Evolutionary conservation across 2,113 vertebrate species (phyloP).

Genomic region (Lagopus muta): DNA sequence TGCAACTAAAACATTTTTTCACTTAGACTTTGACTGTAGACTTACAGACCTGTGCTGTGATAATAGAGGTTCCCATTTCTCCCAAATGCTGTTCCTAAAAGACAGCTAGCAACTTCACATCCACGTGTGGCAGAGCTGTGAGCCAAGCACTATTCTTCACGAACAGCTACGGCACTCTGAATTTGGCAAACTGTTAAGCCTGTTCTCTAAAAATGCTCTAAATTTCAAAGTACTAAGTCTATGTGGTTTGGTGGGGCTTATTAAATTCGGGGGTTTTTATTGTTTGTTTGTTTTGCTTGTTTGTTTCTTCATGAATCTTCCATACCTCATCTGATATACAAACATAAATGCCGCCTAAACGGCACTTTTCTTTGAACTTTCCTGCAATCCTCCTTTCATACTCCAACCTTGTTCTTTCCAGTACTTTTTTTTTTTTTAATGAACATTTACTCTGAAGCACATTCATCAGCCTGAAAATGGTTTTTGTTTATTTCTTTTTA

Average conservation of each 20-base stretch:
- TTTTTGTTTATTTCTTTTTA: background rate
- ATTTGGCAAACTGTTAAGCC: background rate
- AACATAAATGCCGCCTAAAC: background rate
- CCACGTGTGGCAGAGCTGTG: background rate
- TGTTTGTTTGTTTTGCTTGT: fast-evolving
- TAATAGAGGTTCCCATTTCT: background rate
- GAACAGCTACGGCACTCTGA: background rate
- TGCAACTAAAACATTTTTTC: background rate
- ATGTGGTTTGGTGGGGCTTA: background rate
- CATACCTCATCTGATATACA: background rate
- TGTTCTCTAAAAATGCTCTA: background rate
- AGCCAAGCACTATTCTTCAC: fast-evolving
- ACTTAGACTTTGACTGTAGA: background rate
- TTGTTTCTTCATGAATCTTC: background rate
- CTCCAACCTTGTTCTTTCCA: background rate
- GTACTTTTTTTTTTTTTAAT: background rate
- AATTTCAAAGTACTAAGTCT: background rate
- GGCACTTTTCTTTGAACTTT: background rate
- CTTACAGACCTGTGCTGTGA: background rate
- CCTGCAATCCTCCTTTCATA: background rate
- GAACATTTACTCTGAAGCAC: background rate
- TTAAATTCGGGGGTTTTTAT: background rate
- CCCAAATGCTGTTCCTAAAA: background rate
- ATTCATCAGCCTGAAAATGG: background rate
- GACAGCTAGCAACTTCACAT: background rate